Base-by-base conservation (phyloP, 2,113 vertebrate species). In the Mystacornis crossleyi region DNA sequence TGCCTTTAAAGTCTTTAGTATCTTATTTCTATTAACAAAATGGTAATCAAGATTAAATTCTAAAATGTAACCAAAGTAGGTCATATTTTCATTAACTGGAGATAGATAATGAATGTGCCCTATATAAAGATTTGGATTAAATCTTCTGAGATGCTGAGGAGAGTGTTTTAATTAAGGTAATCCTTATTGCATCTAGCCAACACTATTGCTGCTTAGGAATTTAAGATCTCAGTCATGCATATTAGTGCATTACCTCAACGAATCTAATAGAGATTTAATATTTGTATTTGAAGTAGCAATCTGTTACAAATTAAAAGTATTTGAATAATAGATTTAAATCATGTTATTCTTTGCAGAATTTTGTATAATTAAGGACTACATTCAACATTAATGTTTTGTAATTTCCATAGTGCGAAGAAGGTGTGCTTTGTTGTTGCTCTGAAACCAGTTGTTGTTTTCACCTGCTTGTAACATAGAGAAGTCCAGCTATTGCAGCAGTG, bases 91-190 rank as follows among this genome's bases (percentile, higher is more conserved):
- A 98, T 98, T 98, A 98, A 97, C 97, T 96, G 86, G 91, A 97
- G 97, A 97, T 96, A 97, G 98, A 97, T 98, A 98, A 98, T 98
- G 97, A 98, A 97, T 96, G 93, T 97, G 97, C 95, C 97, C 95
- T 97, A 95, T 97, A 96, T 97, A 97, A 97, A 98, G 97, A 97
- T 95, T 97, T 86, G 97, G 97, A 94, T 92, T 97, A 97, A 98
- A 96, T 98, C 98, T 97, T 97, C 90, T 90, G 97, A 98, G 98
- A 97, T 97, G 64, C 93, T 91, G 90, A 94, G 94, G 95, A 97
- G 96, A 89, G 97, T 97, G 95, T 98, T 98, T 98, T 98, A 98
- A 98, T 98, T 98, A 98, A 98, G 95, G 95, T 98, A 97, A 98
- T 98, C 97, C 97, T 98, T 98, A 98, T 98, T 98, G 97, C 97